Evolutionary conservation across 2,888 invertebrate genomes (phyloP).

Genomic region (Hydroisotoma schaefferi): DNA sequence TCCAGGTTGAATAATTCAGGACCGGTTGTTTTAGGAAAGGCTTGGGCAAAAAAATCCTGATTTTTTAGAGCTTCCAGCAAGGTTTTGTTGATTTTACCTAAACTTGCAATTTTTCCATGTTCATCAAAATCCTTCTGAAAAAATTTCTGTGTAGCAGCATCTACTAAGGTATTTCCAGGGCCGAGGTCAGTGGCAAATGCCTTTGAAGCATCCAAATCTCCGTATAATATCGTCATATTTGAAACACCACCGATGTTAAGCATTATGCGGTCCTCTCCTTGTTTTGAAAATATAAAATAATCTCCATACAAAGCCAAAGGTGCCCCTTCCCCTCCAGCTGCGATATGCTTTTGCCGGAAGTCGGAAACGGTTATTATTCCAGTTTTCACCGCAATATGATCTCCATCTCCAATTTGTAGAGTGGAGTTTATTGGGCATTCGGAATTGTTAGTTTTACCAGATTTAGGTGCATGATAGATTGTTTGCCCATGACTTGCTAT

Average conservation of each 20-base stretch:
- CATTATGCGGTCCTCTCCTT: constrained; percentile 28
- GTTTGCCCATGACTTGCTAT: constrained; percentile 41
- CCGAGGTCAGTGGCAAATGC: constrained; percentile 31
- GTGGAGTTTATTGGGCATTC: constrained; percentile 19
- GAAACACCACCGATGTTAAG: constrained; percentile 39
- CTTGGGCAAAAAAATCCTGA: constrained; percentile 18
- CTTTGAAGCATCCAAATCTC: constrained; percentile 1
- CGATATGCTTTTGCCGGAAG: constrained; percentile 35
- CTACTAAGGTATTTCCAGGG: constrained; percentile 37
- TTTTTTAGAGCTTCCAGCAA: constrained; percentile 20
- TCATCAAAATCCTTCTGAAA: constrained; percentile 20
- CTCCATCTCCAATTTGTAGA: constrained; percentile 35
- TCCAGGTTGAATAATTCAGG: constrained; percentile 31
- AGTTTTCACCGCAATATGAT: constrained; percentile 29
- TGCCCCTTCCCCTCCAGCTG: constrained; percentile 37
- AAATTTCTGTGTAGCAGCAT: constrained; percentile 13
- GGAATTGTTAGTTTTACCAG: background rate
- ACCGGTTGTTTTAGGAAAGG: constrained; percentile 33
- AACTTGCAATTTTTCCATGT: constrained; percentile 23
- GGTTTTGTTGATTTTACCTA: constrained; percentile 16
- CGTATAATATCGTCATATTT: constrained; percentile 30
- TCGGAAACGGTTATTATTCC: constrained; percentile 35
- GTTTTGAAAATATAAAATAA: constrained; percentile 27
- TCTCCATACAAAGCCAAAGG: constrained; percentile 35
- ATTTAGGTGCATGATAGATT: constrained; percentile 28